phyloP scores from a whole-genome alignment of 1,140 invertebrate species.

The Belonocnema kinseyi region DNA sequence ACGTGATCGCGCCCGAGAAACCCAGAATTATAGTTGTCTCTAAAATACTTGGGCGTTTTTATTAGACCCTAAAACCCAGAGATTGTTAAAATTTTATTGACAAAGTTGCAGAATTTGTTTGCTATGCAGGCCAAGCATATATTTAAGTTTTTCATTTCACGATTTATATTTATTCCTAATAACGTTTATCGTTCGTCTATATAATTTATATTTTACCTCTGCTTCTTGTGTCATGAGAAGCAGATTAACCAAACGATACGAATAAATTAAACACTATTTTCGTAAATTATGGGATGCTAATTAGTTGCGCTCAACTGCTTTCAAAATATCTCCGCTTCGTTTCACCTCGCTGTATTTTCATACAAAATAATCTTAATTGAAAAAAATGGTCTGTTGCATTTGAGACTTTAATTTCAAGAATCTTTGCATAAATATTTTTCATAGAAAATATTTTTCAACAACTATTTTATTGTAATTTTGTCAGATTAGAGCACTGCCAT shows the following conservation, averaged over 20 bases:
- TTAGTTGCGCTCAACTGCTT: conserved; percentile 2
- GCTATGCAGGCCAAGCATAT: neutral
- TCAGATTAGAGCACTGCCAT: no score
- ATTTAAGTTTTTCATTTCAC: neutral
- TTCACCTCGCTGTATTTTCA: neutral
- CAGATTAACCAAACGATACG: neutral
- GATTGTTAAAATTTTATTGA: conserved; percentile 16
- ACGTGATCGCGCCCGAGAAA: neutral
- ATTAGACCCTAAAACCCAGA: neutral
- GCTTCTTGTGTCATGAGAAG: neutral
- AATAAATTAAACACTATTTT: conserved; percentile 3
- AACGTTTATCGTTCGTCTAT: neutral
- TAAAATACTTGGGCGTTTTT: neutral
- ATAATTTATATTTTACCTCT: neutral
- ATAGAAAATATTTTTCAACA: no score
- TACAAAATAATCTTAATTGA: no score
- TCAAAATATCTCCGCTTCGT: neutral
- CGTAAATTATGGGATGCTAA: neutral
- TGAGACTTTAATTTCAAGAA: no score
- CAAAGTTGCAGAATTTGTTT: conserved; percentile 18
- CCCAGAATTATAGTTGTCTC: conserved; percentile 16
- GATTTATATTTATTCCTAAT: conserved; percentile 13
- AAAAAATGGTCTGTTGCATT: no score
- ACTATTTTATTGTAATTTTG: no score
- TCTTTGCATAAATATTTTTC: no score